Evolutionary conservation across 2,797 vertebrate species (phyloP).

Genomic region (Girardinus metallicus): DNA sequence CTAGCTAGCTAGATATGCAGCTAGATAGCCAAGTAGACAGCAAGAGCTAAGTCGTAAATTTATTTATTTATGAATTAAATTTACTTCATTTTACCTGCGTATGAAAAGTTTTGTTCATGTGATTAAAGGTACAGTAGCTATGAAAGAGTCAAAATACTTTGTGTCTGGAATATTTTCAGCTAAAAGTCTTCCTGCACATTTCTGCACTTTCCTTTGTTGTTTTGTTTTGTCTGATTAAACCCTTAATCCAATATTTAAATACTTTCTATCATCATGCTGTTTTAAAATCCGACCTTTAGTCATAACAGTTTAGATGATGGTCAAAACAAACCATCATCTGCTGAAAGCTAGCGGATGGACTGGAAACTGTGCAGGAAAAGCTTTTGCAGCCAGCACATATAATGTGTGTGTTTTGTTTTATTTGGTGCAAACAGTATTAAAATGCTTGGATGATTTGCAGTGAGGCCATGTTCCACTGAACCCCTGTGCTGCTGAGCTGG

Average conservation of each 20-base stretch:
- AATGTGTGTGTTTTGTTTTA: constrained; percentile 34
- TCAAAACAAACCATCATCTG: background rate
- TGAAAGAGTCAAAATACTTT: background rate
- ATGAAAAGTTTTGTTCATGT: background rate
- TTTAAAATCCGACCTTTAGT: background rate
- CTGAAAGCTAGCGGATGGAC: background rate
- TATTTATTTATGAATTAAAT: background rate
- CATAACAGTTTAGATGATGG: constrained; percentile 7
- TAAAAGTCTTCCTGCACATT: background rate
- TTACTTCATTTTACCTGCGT: background rate
- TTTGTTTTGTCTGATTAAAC: background rate
- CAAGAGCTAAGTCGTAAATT: background rate
- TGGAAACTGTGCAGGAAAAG: constrained; percentile 1
- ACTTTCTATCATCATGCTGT: background rate
- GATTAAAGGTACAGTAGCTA: background rate
- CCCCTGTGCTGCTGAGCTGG: constrained; percentile 34
- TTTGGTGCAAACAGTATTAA: constrained; percentile 35
- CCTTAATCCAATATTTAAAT: background rate
- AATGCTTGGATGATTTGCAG: constrained; percentile 6
- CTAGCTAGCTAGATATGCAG: too few species aligned
- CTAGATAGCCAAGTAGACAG: too few species aligned
- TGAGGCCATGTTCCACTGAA: constrained; percentile 30
- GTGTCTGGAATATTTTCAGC: background rate
- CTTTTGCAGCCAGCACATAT: constrained; percentile 6
- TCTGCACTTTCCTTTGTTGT: background rate